Percentiles rank a stretch among this genome's conserved stretches.
phyloP scores from a whole-genome alignment of 2,797 vertebrate species.

The Macropodus opercularis region DNA sequence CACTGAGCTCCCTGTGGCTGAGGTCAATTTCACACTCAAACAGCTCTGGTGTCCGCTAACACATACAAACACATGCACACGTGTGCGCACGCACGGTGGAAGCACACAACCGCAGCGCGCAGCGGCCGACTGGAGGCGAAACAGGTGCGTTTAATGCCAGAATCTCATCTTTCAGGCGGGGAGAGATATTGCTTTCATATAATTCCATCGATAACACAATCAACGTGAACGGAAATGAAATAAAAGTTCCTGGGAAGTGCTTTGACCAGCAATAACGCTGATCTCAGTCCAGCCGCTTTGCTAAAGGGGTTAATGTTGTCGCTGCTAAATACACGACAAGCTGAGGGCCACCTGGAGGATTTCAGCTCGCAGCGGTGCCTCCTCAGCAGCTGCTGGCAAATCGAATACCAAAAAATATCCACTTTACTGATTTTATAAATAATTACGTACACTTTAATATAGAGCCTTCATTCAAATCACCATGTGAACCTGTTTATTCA shows the following conservation, averaged over 20 bases:
- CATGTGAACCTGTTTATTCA: constrained; percentile 1
- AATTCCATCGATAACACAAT: constrained; percentile 72
- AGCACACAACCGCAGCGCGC: constrained; percentile 1
- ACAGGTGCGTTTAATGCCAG: constrained; percentile 76
- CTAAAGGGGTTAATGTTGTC: constrained; percentile 55
- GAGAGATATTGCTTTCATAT: constrained; percentile 70
- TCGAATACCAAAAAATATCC: not conserved
- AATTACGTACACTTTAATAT: too few relatives aligned
- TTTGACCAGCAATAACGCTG: constrained; percentile 62
- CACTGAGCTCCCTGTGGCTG: constrained; percentile 42
- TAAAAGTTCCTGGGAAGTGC: constrained; percentile 56
- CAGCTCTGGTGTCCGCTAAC: constrained; percentile 57
- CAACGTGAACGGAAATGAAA: constrained; percentile 68
- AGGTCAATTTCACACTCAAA: constrained; percentile 77
- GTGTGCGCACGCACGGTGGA: constrained; percentile 5
- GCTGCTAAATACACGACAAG: constrained; percentile 58
- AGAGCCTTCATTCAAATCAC: too few relatives aligned
- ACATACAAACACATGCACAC: constrained; percentile 44
- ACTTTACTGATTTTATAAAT: not conserved
- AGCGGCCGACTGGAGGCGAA: constrained; percentile 52
- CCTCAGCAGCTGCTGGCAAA: constrained; percentile 10
- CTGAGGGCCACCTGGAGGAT: constrained; percentile 34
- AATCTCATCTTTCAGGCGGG: constrained; percentile 72
- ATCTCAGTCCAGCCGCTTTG: constrained; percentile 59
- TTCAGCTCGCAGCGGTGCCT: constrained; percentile 32